Conservation (phyloP, 2,888 invertebrate species). For the Pristionchus entomophagus region DNA sequence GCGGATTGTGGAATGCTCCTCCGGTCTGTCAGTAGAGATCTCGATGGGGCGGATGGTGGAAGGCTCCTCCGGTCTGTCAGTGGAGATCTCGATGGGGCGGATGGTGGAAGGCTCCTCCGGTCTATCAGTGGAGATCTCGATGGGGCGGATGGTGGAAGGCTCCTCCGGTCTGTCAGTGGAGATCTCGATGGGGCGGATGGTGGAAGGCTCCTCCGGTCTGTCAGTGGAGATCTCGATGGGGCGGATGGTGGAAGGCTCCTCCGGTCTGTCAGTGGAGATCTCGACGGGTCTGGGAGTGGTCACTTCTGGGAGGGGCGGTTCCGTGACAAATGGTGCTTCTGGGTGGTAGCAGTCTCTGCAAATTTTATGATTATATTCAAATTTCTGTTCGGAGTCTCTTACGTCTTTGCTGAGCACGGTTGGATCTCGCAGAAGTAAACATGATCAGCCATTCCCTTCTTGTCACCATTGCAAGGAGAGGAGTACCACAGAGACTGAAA, state of each 20-base stretch:
- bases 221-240: background rate
- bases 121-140: background rate
- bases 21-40: background rate
- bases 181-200: background rate
- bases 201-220: background rate
- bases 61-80: background rate
- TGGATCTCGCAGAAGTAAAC: constrained; percentile 28
- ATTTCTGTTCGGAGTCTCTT: background rate
- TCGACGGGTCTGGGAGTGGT: background rate
- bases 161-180: background rate
- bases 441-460: background rate
- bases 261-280: background rate
- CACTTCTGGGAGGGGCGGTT: background rate
- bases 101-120: background rate
- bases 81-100: background rate
- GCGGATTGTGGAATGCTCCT: background rate
- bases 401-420: constrained; percentile 11
- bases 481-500: constrained; percentile 17
- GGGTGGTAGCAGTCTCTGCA: constrained; percentile 18
- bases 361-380: background rate
- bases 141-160: background rate
- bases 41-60: background rate
- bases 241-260: background rate
- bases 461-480: constrained; percentile 1
- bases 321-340: background rate